A percentile compares a stretch with the other conserved stretches of the same genome.
Evolutionary conservation across 2,113 vertebrate species (phyloP).

Genomic region (Heterotis niloticus): DNA sequence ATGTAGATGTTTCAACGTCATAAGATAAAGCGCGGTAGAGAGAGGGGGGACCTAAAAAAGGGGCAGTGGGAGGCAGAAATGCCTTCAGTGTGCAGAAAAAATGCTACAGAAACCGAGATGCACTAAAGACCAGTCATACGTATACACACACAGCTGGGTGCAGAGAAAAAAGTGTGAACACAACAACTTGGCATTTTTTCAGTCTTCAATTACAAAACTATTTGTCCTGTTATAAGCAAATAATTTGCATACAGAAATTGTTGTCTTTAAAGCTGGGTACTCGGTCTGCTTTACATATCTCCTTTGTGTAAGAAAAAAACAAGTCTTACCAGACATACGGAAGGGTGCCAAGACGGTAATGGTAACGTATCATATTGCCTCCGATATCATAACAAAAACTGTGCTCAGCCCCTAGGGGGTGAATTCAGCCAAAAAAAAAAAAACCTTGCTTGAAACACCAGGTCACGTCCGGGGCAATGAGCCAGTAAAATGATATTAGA

Average conservation of each 20-base stretch:
- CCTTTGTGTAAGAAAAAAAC: no score
- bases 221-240: background rate
- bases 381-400: background rate
- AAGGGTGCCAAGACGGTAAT: no score
- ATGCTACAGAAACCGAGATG: no score
- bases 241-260: constrained; percentile 11
- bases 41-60: no score
- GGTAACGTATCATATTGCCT: background rate
- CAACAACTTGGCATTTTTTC: background rate
- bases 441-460: no score
- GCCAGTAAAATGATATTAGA: background rate
- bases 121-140: no score
- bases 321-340: no score
- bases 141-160: background rate
- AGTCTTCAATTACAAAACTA: constrained; percentile 1
- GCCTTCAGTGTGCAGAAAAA: no score
- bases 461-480: background rate
- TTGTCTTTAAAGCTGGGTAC: background rate
- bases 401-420: background rate
- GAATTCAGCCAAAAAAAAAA: background rate
- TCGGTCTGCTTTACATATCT: no score
- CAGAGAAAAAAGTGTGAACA: background rate
- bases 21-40: no score
- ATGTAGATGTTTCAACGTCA: no score
- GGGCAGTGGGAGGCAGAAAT: no score